These are phyloP conservation scores for Ailurus styani DNA, from an alignment of 2,113 vertebrate genomes.

Conservation along the genomic window DNA sequence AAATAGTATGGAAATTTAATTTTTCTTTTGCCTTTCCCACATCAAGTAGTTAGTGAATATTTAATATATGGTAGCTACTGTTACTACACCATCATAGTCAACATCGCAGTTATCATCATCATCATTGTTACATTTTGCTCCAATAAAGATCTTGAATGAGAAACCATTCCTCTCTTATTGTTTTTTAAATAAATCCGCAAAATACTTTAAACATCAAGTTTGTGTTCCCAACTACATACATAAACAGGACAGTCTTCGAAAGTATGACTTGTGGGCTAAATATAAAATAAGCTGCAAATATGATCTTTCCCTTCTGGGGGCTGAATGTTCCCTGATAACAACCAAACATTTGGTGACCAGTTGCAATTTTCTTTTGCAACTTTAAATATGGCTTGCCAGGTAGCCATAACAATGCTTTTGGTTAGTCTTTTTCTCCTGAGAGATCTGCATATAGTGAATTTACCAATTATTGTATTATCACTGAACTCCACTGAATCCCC, in stretches of 20 bases:
- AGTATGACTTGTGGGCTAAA: not conserved
- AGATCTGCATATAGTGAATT: not conserved
- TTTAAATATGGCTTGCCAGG: not conserved
- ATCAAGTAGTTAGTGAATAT: not conserved
- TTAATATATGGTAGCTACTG: not conserved
- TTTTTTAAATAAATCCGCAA: not conserved
- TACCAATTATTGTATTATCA: not conserved
- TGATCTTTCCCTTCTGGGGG: not conserved
- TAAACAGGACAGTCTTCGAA: not conserved
- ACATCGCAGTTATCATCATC: not conserved
- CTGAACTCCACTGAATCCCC: not conserved
- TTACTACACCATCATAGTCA: not conserved
- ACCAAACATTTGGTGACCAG: not conserved
- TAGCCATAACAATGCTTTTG: not conserved
- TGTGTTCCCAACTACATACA: not conserved
- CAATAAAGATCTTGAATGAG: not conserved
- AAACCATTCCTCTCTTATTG: not conserved
- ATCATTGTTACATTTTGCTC: not conserved
- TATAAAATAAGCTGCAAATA: not conserved
- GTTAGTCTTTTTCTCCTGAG: not conserved
- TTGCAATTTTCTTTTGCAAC: not conserved
- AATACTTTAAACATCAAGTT: not conserved
- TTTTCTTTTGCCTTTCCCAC: not conserved
- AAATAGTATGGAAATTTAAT: not conserved
- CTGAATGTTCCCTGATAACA: not conserved